A percentile compares a stretch with the other conserved stretches of the same genome.
These are phyloP conservation scores for Vespertilio murinus DNA, from an alignment of 2,797 vertebrate species.

Conservation along the genomic window DNA sequence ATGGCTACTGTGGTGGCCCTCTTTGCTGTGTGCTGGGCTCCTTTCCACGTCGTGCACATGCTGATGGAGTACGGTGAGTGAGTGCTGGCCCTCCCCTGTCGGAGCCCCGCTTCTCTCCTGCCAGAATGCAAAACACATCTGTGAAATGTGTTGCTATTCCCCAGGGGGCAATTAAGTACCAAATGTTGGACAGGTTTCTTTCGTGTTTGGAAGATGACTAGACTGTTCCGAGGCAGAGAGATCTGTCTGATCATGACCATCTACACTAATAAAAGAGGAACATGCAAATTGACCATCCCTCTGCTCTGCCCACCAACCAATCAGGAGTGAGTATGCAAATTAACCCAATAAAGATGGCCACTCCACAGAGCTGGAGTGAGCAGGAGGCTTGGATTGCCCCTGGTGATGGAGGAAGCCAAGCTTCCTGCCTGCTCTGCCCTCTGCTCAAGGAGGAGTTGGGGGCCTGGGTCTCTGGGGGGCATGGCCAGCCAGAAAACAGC, in stretches of 20 bases:
- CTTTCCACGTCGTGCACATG: slow-evolving; percentile 87
- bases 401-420: too few relatives aligned
- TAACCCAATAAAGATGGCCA: too few relatives aligned
- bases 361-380: too few relatives aligned
- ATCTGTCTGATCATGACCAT: background rate
- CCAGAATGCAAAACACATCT: background rate
- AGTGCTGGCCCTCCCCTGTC: slow-evolving; percentile 62
- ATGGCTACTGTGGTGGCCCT: slow-evolving; percentile 87
- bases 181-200: background rate
- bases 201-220: background rate
- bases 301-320: too few relatives aligned
- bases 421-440: too few relatives aligned
- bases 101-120: background rate
- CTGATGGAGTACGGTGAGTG: slow-evolving; percentile 87
- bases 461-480: too few relatives aligned
- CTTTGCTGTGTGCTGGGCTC: slow-evolving; percentile 87
- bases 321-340: too few relatives aligned
- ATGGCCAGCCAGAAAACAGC: too few relatives aligned
- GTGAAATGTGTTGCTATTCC: background rate
- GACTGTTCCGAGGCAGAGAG: background rate
- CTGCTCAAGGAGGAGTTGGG: too few relatives aligned
- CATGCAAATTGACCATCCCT: too few relatives aligned
- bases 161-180: background rate
- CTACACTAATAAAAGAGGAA: too few relatives aligned
- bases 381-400: too few relatives aligned